These are phyloP conservation scores for Lerema accius DNA, from an alignment of 1,140 invertebrate species.

Conservation along the genomic window DNA sequence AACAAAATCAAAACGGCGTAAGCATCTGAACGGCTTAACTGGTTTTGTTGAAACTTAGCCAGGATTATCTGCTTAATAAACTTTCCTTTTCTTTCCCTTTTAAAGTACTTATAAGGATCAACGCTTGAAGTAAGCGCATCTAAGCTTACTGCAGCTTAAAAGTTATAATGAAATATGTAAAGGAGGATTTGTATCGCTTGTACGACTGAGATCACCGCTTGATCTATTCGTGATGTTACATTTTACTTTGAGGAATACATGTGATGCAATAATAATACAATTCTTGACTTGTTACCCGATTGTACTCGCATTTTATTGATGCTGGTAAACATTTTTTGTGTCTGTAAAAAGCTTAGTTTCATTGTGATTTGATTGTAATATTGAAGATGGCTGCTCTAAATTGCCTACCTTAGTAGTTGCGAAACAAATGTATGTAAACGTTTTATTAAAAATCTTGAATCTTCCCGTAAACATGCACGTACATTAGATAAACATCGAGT, in stretches of 20 bases:
- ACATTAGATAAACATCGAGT: conserved; percentile 21
- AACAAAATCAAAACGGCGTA: conserved; percentile 30
- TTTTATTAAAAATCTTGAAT: not conserved
- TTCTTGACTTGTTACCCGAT: too few species aligned
- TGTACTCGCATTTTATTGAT: too few species aligned
- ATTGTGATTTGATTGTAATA: too few species aligned
- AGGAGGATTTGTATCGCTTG: not conserved
- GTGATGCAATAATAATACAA: too few species aligned
- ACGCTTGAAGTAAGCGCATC: conserved; percentile 10
- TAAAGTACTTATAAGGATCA: conserved; percentile 13
- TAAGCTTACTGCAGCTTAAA: conserved; percentile 9
- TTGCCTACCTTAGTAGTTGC: too few species aligned
- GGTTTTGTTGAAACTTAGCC: conserved; percentile 23
- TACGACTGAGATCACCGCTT: not conserved
- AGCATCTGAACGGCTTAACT: conserved; percentile 31
- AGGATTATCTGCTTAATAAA: conserved; percentile 24
- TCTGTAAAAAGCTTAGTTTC: too few species aligned
- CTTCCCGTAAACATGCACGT: not conserved
- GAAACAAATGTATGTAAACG: not conserved
- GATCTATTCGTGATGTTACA: not conserved
- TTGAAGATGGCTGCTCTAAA: too few species aligned
- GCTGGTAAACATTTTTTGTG: too few species aligned
- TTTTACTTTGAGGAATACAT: too few species aligned
- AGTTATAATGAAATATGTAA: not conserved
- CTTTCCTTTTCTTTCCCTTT: conserved; percentile 3